These are phyloP conservation scores for Tipula lateralis DNA, from an alignment of 2,888 invertebrate species.

Conservation along the genomic window DNA sequence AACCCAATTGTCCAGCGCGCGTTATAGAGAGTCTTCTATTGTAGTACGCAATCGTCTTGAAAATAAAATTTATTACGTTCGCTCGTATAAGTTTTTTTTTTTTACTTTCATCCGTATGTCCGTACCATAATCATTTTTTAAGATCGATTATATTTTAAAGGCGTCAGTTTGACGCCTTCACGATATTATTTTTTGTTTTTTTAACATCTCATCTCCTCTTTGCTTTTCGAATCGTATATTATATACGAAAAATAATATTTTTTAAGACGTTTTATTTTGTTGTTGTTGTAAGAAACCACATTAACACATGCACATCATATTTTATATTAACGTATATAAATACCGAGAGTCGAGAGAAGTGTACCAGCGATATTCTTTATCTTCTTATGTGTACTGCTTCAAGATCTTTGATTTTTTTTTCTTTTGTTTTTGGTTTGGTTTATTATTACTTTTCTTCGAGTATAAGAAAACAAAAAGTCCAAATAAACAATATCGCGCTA, in stretches of 20 bases:
- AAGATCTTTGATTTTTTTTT: neutral
- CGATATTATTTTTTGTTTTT: conserved; percentile 25
- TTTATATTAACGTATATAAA: neutral
- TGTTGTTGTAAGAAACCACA: conserved; percentile 21
- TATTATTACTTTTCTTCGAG: neutral
- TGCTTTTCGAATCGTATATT: neutral
- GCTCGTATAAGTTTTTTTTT: neutral
- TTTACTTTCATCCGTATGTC: conserved; percentile 27
- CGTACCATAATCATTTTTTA: conserved; percentile 26
- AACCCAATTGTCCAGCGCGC: conserved; percentile 12
- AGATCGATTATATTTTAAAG: conserved; percentile 29
- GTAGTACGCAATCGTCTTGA: neutral
- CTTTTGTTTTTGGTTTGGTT: neutral
- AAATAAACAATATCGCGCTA: neutral
- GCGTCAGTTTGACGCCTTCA: conserved; percentile 28
- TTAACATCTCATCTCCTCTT: conserved; percentile 26
- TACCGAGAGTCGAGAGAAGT: neutral
- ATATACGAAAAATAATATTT: neutral
- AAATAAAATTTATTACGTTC: neutral
- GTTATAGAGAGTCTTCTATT: neutral
- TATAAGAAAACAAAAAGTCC: neutral
- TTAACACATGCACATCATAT: conserved; percentile 25
- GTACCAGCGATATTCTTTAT: neutral
- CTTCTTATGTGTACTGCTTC: neutral
- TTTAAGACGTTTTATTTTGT: neutral